Evolutionary conservation across 2,797 vertebrate genomes (phyloP), one percentile per base, ranked within the genome.

Genomic region (Gymnopithys bicolor): DNA sequence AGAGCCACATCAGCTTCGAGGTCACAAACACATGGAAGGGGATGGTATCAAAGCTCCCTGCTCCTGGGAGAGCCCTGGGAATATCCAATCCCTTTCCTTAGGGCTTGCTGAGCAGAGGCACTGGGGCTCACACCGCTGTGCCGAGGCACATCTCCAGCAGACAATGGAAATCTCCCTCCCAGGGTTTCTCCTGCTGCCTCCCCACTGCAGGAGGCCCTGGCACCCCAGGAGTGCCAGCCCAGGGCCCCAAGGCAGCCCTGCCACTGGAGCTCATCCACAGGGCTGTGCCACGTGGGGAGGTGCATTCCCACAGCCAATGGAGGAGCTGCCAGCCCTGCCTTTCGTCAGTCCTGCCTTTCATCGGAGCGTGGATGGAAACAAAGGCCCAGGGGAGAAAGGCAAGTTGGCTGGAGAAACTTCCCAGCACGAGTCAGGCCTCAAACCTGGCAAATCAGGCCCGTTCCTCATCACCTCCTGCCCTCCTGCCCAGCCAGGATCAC

Each of bases 41-140:
- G 1, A 41, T 1, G 27, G 32, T 8, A 6, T 1, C 74, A 59
- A 46, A 78, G 13, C 46, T 59, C 59, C 45, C 59, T 9, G 25
- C 1, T 35, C 37, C 4, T 27, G 51, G 71, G 22, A 68, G 53
- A 13, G 13, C 62, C 21, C 30, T n/a, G 70, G 73, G 41, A 79
- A 18, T 0, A 39, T 7, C 71, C 6, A 0, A 63, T 18, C 21
- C 4, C 0, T 18, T 35, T 45, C 74, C 84, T 22, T 0, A 3
- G 45, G 56, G 45, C 22, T 14, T 23, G 56, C 30, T 4, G 2
- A 33, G 63, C 51, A 58, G 53, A 49, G 59, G 66, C 71, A 35
- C 52, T 2, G n/a, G 11, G 37, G 13, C 69, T 43, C 43, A 19
- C 5, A 5, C 9, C 13, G 0, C 4, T 2, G 41, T 8, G 53